phyloP scores from a whole-genome alignment of 2,113 vertebrate genomes.

The Equus quagga region DNA sequence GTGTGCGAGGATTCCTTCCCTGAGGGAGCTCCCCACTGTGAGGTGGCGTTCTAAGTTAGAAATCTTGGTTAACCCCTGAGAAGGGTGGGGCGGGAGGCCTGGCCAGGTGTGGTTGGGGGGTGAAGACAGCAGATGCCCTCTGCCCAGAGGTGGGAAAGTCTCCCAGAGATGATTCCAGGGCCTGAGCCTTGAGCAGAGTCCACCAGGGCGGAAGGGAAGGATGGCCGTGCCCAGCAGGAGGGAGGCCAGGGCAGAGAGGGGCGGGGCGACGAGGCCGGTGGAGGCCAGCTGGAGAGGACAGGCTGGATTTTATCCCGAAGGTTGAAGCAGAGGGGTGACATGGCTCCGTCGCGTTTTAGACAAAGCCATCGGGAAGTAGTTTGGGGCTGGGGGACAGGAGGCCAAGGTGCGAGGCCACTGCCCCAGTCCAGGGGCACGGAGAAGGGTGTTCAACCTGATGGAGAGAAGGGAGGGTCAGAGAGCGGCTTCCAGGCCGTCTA shows the following conservation, averaged over 20 bases:
- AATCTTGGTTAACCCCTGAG: too few species aligned
- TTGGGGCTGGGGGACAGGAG: neutral
- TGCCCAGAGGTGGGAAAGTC: neutral
- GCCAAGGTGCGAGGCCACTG: too few species aligned
- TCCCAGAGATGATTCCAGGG: neutral
- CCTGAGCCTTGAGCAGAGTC: neutral
- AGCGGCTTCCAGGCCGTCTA: fast-evolving
- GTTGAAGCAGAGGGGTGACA: neutral
- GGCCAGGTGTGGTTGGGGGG: too few species aligned
- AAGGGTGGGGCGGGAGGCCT: neutral
- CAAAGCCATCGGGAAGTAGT: neutral
- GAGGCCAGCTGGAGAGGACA: neutral
- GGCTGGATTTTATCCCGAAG: neutral
- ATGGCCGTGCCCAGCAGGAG: too few species aligned
- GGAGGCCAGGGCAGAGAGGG: too few species aligned
- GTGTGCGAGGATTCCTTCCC: neutral
- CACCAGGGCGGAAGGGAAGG: neutral
- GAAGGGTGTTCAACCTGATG: neutral
- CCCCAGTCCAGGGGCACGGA: neutral
- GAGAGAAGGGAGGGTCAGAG: neutral
- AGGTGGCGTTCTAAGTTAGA: neutral
- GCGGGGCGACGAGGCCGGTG: neutral
- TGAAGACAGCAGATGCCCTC: neutral
- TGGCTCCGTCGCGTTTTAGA: neutral
- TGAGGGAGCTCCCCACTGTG: too few species aligned